These are phyloP conservation scores for Laspeyria flexula DNA, from an alignment of 2,888 invertebrate genomes.

Conservation along the genomic window DNA sequence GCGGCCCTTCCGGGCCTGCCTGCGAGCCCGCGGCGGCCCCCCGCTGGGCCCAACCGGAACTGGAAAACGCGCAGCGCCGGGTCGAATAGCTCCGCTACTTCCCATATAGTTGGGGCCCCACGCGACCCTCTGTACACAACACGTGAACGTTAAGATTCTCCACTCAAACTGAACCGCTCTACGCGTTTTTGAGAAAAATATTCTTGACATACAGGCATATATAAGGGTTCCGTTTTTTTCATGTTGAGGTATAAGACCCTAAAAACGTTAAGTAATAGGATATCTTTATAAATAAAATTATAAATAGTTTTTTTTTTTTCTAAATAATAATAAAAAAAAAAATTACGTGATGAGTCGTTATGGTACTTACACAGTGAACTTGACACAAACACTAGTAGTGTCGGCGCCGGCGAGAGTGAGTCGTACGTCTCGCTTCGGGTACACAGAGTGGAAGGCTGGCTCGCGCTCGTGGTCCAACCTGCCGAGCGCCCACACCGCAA, in stretches of 20 bases:
- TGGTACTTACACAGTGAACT: slow-evolving; percentile 88
- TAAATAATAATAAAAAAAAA: too few relatives aligned
- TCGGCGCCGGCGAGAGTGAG: slow-evolving; percentile 88
- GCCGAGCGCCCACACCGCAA: slow-evolving; percentile 94
- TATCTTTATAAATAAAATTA: too few relatives aligned
- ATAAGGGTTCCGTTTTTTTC: too few relatives aligned
- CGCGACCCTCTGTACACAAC: slow-evolving; percentile 38
- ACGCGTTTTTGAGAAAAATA: too few relatives aligned
- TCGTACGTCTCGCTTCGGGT: slow-evolving; percentile 89
- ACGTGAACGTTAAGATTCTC: too few relatives aligned
- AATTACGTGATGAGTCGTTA: too few relatives aligned
- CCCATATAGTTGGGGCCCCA: slow-evolving; percentile 79
- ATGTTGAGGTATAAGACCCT: too few relatives aligned
- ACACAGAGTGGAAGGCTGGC: slow-evolving; percentile 93
- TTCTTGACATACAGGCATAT: too few relatives aligned
- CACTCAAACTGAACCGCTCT: too few relatives aligned
- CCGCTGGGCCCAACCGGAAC: slow-evolving; percentile 94
- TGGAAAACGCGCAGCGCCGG: slow-evolving; percentile 91
- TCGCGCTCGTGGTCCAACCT: slow-evolving; percentile 91
- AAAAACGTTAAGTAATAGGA: too few relatives aligned
- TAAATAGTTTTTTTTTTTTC: too few relatives aligned
- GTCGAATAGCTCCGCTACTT: slow-evolving; percentile 88
- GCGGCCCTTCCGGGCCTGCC: slow-evolving; percentile 69
- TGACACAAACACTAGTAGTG: slow-evolving; percentile 89
- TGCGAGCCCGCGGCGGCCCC: slow-evolving; percentile 91